phyloP scores from a whole-genome alignment of 92 coral and sea anemone genomes.

The Palythoa grandis region DNA sequence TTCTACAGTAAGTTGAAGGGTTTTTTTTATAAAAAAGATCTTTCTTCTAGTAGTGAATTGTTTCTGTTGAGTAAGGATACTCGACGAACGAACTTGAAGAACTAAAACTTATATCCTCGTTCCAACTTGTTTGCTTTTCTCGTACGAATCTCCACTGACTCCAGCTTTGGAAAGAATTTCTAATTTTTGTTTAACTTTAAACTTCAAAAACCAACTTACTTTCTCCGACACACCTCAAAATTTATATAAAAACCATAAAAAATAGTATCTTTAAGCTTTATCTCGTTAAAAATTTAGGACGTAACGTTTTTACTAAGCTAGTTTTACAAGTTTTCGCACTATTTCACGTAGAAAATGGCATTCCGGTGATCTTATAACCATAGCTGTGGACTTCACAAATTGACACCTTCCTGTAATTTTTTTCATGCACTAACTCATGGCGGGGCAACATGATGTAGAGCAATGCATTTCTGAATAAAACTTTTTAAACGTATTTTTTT shows the following conservation, averaged over 20 bases:
- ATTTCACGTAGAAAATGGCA: not conserved
- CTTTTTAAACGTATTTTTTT: not conserved
- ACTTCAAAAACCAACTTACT: not conserved
- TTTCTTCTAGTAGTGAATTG: not conserved
- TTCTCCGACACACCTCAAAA: not conserved
- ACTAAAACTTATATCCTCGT: not conserved
- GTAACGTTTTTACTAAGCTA: not conserved
- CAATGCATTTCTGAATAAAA: not conserved
- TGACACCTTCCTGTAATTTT: not conserved
- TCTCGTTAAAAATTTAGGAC: not conserved
- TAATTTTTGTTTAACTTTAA: too few relatives aligned
- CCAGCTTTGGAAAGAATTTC: not conserved
- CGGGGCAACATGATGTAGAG: not conserved
- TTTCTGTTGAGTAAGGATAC: not conserved
- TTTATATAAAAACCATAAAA: not conserved
- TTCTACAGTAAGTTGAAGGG: slow-evolving; percentile 69
- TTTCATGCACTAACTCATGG: not conserved
- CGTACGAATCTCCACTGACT: too few relatives aligned
- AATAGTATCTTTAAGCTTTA: not conserved
- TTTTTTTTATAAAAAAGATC: not conserved
- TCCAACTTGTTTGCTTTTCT: not conserved
- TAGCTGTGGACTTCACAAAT: not conserved
- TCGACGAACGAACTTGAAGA: not conserved
- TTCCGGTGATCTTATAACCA: not conserved
- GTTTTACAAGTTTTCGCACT: not conserved